These are phyloP conservation scores for Bombus soroeensis DNA, from an alignment of 1,140 invertebrate species.

Conservation along the genomic window DNA sequence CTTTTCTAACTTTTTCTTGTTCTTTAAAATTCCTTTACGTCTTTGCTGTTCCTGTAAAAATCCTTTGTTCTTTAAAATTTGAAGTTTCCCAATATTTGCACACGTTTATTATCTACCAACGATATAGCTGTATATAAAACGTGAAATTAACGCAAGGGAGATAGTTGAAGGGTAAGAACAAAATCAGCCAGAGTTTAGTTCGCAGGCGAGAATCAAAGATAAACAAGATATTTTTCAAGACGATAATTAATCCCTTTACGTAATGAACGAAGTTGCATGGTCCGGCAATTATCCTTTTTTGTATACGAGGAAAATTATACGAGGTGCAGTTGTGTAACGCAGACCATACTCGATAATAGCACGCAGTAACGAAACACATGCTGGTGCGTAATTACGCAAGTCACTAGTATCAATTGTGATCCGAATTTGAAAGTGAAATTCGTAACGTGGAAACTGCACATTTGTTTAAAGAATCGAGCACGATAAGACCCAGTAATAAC, in stretches of 20 bases:
- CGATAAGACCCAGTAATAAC: background rate
- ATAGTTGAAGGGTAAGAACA: background rate
- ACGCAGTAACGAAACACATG: background rate
- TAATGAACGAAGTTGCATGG: background rate
- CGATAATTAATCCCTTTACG: background rate
- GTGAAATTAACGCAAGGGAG: background rate
- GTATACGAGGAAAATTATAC: conserved; percentile 6
- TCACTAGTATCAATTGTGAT: background rate
- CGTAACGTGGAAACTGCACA: background rate
- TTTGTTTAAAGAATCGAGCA: background rate
- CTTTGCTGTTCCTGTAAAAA: no score
- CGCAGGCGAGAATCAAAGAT: background rate
- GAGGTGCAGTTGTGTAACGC: background rate
- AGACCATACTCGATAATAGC: background rate
- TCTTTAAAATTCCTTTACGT: no score
- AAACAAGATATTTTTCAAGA: background rate
- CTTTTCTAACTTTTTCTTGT: no score
- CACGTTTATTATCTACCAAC: no score
- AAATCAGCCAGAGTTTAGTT: background rate
- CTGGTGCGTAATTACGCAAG: background rate
- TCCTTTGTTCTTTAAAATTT: no score
- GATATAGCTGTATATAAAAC: no score
- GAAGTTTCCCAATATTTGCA: no score
- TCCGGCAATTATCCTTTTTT: background rate
- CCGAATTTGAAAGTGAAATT: background rate